phyloP scores from a whole-genome alignment of 1,140 invertebrate genomes.

The Scaptomyza graminum region DNA sequence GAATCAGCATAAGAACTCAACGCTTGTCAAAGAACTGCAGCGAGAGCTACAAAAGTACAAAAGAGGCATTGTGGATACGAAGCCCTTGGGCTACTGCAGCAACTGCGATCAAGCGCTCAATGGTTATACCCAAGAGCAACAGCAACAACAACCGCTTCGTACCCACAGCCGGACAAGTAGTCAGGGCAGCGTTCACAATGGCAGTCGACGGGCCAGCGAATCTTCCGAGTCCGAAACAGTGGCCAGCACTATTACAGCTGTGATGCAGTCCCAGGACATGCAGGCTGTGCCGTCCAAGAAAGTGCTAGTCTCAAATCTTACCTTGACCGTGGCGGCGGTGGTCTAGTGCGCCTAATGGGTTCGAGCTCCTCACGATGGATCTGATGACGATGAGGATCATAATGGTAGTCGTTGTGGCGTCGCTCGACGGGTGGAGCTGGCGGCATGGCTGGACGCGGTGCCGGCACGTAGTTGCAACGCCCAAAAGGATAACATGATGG shows the following conservation, averaged over 20 bases:
- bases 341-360: slow-evolving; percentile 35
- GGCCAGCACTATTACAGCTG: slow-evolving; percentile 64
- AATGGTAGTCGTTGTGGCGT: slow-evolving; percentile 6
- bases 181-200: slow-evolving; percentile 59
- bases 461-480: slow-evolving; percentile 33
- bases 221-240: slow-evolving; percentile 77
- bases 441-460: slow-evolving; percentile 15
- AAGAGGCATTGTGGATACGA: slow-evolving; percentile 53
- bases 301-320: slow-evolving; percentile 86
- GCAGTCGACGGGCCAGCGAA: slow-evolving; percentile 73
- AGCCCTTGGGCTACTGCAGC: slow-evolving; percentile 53
- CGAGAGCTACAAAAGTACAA: slow-evolving; percentile 79
- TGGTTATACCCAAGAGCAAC: slow-evolving; percentile 26
- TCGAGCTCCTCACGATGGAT: slow-evolving; percentile 22
- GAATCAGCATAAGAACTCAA: slow-evolving; percentile 89
- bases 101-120: slow-evolving; percentile 64
- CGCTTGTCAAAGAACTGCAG: slow-evolving; percentile 86
- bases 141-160: slow-evolving; percentile 20
- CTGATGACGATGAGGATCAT: slow-evolving; percentile 26
- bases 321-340: slow-evolving; percentile 25
- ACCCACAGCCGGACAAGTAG: slow-evolving; percentile 70
- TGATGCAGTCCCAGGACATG: slow-evolving; percentile 54
- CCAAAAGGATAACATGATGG: slow-evolving; percentile 82
- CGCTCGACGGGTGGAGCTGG: not conserved
- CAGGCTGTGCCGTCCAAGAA: slow-evolving; percentile 88